Base-by-base conservation (phyloP, 2,888 invertebrate species). In the Drosophila tripunctata region DNA sequence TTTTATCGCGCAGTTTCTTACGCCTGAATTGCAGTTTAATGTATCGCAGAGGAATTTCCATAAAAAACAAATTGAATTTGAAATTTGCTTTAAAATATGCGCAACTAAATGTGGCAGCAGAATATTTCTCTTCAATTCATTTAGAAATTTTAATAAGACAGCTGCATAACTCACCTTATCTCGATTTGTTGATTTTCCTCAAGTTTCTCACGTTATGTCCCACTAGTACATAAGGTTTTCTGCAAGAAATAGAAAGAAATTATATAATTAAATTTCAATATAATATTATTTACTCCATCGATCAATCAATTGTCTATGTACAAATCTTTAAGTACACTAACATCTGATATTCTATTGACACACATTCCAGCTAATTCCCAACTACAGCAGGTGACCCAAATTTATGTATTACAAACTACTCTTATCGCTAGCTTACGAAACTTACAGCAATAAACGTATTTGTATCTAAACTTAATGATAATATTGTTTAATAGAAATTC, bases 161-260 rank as follows among this genome's bases (percentile, higher is more conserved):
- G 27, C 4, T 27, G 8, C 10, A 27, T 27, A n/a, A n/a, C n/a
- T n/a, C n/a, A n/a, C n/a, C n/a, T n/a, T n/a, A n/a, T 24, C 24
- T 24, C 24, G 8, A 24, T 7, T 24, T 27, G 27, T 27, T 27
- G 8, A 27, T 52, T 15, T 12, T 14, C 10, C 14, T 4, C 4
- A 14, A 73, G 75, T 60, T 81, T 81, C 78, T 74, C 58, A 51
- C 50, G 50, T 36, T 69, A 70, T 78, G 79, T 52, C 54, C 15
- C 27, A 14, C 14, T 22, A 21, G 44, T 63, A 65, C 55, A 67
- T 65, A 56, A 19, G 54, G 43, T 48, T 62, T 17, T 82, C 86
- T 78, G 71, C 21, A 85, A 75, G 10, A 41, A 66, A 35, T 15
- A 48, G n/a, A 41, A 12, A 27, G 7, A n/a, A 33, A 27, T 10